phyloP scores from a whole-genome alignment of 2,888 invertebrate genomes.

The Drosophila paracracens region DNA sequence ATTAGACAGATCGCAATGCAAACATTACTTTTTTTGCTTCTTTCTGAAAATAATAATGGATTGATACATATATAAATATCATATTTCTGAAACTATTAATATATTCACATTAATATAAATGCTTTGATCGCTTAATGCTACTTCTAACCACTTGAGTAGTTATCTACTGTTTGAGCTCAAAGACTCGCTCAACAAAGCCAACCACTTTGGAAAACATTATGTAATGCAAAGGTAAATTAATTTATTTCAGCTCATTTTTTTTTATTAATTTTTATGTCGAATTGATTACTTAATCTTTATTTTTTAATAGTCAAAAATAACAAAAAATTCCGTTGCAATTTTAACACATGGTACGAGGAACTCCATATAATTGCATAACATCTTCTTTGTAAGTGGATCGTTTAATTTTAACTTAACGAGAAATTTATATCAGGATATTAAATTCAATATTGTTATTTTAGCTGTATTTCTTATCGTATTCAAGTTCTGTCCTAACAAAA shows the following conservation, averaged over 20 bases:
- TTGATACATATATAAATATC: neutral
- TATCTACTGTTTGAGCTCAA: neutral
- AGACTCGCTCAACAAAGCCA: neutral
- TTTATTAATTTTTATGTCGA: neutral
- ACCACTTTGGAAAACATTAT: neutral
- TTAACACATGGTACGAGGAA: neutral
- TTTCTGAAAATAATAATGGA: neutral
- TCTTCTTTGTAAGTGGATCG: neutral
- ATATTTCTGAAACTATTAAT: neutral
- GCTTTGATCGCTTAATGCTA: neutral
- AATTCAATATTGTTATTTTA: neutral
- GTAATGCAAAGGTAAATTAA: neutral
- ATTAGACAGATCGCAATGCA: too few species aligned
- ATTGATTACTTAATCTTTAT: neutral
- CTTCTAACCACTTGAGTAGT: neutral
- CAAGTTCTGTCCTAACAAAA: neutral
- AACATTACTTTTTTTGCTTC: neutral
- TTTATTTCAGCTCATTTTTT: neutral
- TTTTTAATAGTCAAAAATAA: neutral
- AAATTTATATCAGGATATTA: neutral
- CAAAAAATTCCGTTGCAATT: too few species aligned
- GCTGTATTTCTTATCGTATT: neutral
- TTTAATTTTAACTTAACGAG: neutral
- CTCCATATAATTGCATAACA: neutral
- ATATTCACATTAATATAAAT: neutral